Evolutionary conservation across 2,888 invertebrate species (phyloP), one percentile per base, ranked within the genome.

Genomic region (Campopleginae sp.): DNA sequence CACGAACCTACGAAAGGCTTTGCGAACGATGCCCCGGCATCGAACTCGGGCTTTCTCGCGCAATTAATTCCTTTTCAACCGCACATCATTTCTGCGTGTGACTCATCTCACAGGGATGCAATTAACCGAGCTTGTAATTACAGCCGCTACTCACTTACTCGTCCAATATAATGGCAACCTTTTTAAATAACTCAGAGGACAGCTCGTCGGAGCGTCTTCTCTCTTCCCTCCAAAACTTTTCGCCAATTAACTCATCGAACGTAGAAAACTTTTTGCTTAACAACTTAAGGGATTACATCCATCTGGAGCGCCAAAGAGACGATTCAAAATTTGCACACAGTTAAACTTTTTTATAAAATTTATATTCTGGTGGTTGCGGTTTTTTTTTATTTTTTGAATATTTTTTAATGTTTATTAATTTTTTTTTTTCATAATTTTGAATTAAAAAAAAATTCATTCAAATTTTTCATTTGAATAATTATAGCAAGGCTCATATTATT

Each of bases 11-110:
- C 76, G 79, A 54, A 66, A 71, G 79, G 61, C 72, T 61, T 70
- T 17, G 61, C 78, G 75, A 76, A 72, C 84, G 86, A 84, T 77
- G 71, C 51, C 71, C 79, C 54, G 76, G 19, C 61, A 12, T 80
- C 84, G 71, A 84, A 71, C 31, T 54, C 63, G 44, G 33, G 14
- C 71, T 75, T 80, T 75, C 80, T 76, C 63, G 75, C 68, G 87
- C 90, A 90, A 91, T 90, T 91, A 90, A 91, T 38, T 91, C 89
- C 88, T 88, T 88, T 88, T 89, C 90, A 90, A 91, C 88, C 87
- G 89, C 87, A 87, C 87, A 48, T 33, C 33, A 44, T 19, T n/a
- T n/a, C 51, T 33, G 8, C 42, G 33, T 88, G 88, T 89, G 89
- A 90, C 87, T 89, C 87, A 89, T 68, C 77, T 10, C 86, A 74